phyloP scores from a whole-genome alignment of 2,888 invertebrate genomes.

The Priapulus caudatus region DNA sequence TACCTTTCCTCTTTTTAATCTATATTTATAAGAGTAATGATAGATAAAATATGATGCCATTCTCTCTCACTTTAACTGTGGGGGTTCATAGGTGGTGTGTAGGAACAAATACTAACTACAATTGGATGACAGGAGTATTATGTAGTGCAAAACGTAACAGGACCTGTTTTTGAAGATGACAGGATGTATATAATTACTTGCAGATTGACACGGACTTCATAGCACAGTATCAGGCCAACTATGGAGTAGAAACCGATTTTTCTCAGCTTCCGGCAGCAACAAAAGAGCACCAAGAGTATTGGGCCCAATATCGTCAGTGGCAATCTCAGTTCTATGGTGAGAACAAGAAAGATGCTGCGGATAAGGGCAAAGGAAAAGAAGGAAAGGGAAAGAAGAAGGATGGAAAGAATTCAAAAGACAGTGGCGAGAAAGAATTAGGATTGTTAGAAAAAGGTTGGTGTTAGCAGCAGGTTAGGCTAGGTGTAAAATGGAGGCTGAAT shows the following conservation, averaged over 20 bases:
- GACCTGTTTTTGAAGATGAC: too few relatives aligned
- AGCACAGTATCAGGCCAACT: constrained; percentile 88
- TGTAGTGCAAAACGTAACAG: too few relatives aligned
- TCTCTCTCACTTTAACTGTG: too few relatives aligned
- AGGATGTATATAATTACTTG: constrained; percentile 15
- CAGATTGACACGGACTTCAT: constrained; percentile 87
- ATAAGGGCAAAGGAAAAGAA: constrained; percentile 23
- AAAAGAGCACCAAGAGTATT: background rate
- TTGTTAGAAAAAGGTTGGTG: too few relatives aligned
- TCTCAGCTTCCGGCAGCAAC: background rate
- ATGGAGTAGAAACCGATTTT: constrained; percentile 41
- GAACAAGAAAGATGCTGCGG: constrained; percentile 17
- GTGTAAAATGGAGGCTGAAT: too few relatives aligned
- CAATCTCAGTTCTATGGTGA: constrained; percentile 5
- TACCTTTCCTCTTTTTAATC: constrained; percentile 8
- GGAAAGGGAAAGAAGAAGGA: constrained; percentile 17
- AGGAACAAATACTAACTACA: too few relatives aligned
- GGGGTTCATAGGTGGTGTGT: too few relatives aligned
- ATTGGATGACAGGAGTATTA: too few relatives aligned
- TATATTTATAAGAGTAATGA: too few relatives aligned
- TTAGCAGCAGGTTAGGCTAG: too few relatives aligned
- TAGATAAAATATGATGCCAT: too few relatives aligned
- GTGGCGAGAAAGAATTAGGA: too few relatives aligned
- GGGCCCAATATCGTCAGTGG: background rate
- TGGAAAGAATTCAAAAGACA: constrained; percentile 2